Base-by-base conservation (phyloP, 2,113 vertebrate species). In the Falco punctatus region DNA sequence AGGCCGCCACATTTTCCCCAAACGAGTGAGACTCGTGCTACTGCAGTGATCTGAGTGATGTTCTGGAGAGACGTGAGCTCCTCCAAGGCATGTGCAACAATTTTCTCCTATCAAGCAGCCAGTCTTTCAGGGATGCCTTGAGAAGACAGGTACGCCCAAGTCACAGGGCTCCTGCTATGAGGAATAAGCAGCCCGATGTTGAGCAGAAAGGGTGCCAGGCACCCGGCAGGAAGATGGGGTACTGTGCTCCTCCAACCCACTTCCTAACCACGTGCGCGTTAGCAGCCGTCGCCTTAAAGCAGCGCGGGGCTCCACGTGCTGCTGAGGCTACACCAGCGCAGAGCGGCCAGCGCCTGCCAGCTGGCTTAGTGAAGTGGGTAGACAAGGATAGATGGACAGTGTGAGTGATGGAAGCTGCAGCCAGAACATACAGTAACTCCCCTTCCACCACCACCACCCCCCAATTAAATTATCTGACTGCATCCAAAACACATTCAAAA, bases 361-460 rank as follows among this genome's bases (percentile, higher is more conserved):
- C 66, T 49, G 57, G 86, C 48, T 54, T 74, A 84, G 87, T 2
- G n/a, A 92, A 83, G 86, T 61, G 89, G 84, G 83, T 69, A 90
- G 62, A 38, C 10, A 13, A 93, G 73, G 77, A 73, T 4, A 84
- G 71, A 95, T 88, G 89, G 82, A 51, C 62, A 82, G 38, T 74
- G 90, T 35, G 67, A 88, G 86, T 59, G 78, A 95, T 90, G 51
- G 73, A 96, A 92, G 86, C 86, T 73, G 80, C 89, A 94, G 92
- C 94, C 96, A 96, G 93, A 83, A 83, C 49, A 67, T 58, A 80
- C 81, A 94, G 84, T 72, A 30, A 91, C n/a, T 11, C 54, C 72
- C 48, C 38, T 38, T 38, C 38, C 38, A 38, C 38, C 35, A 35
- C 35, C 35, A 35, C 38, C 38, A 38, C 38, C 38, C 2, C 4